phyloP scores from a whole-genome alignment of 2,797 vertebrate species.

The Catostomus latipinnis region DNA sequence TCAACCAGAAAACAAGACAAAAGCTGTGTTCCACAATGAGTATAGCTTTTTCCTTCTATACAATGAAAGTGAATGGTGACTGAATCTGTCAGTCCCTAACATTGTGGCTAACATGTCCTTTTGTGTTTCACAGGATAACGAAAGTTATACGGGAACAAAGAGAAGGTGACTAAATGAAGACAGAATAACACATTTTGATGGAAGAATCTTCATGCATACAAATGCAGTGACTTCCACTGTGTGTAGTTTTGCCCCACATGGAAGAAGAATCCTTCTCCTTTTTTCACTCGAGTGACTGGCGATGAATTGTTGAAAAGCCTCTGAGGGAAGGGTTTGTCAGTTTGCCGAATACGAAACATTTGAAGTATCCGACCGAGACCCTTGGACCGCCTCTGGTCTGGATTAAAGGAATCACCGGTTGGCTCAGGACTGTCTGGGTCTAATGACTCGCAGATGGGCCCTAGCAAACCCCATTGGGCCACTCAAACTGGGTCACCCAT shows the following conservation, averaged over 20 bases:
- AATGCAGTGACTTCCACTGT: neutral
- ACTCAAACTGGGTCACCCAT: slow-evolving; percentile 68
- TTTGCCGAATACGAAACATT: slow-evolving; percentile 78
- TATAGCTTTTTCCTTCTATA: too few relatives aligned
- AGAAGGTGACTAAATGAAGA: too few relatives aligned
- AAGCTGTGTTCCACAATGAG: too few relatives aligned
- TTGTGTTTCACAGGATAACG: too few relatives aligned
- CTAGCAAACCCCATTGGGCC: slow-evolving; percentile 57
- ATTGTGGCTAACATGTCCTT: too few relatives aligned
- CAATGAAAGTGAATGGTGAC: too few relatives aligned
- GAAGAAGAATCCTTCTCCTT: slow-evolving; percentile 63
- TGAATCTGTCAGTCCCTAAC: too few relatives aligned
- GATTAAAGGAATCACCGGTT: slow-evolving; percentile 76
- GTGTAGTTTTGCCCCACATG: neutral
- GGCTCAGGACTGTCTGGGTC: slow-evolving; percentile 73
- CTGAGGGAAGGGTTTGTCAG: slow-evolving; percentile 69
- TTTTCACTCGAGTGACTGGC: slow-evolving; percentile 70
- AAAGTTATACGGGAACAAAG: too few relatives aligned
- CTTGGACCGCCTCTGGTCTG: slow-evolving; percentile 69
- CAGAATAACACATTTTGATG: neutral
- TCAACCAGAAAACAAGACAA: slow-evolving; percentile 12
- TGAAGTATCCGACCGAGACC: slow-evolving; percentile 72
- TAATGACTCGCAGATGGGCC: slow-evolving; percentile 72
- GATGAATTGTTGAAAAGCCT: slow-evolving; percentile 76
- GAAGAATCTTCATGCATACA: neutral